Evolutionary conservation across 2,113 vertebrate genomes (phyloP), one percentile per base, ranked within the genome.

Genomic region (Anolis sagrei): DNA sequence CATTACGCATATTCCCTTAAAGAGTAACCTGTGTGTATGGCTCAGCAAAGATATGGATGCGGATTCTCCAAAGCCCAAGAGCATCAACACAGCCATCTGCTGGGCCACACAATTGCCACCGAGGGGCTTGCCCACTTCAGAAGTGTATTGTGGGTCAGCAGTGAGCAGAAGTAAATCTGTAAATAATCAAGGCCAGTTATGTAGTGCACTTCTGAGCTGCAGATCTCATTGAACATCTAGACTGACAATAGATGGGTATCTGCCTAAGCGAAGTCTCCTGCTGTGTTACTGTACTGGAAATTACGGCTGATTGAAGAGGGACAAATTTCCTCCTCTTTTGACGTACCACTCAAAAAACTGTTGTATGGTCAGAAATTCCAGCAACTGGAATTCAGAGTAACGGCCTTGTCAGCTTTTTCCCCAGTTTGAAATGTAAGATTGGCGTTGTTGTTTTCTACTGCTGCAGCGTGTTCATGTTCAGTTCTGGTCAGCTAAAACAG

Each of bases 281-380:
- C 84, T 86, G 84, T 66, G 70, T 80, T 64, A 75, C 77, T 80
- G 66, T 81, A 51, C 54, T 13, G 58, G 54, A 80, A 86, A 86
- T 78, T 75, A 80, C 64, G 80, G n/a, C 78, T 86, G 84, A 80
- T 44, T 80, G 78, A 86, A 80, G 54, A 86, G 69, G 72, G 69
- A 74, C 25, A 80, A 27, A 79, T 74, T 29, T 66, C 64, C 27
- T 36, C 54, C 70, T 80, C n/a, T 54, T 79, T 64, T 86, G 69
- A 69, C 69, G 64, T 80, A 62, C 77, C 32, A 44, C 68, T 72
- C 51, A 39, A 68, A 85, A 79, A 79, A 85, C 69, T 27, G 49
- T 79, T 78, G 19, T 36, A 48, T 44, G 2, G 66, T 19, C 48
- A 70, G 29, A 85, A 58, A 85, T 34, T 10, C 18, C 68, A 62